Base-by-base conservation (phyloP, 1,140 invertebrate species). In the Plodia interpunctella region DNA sequence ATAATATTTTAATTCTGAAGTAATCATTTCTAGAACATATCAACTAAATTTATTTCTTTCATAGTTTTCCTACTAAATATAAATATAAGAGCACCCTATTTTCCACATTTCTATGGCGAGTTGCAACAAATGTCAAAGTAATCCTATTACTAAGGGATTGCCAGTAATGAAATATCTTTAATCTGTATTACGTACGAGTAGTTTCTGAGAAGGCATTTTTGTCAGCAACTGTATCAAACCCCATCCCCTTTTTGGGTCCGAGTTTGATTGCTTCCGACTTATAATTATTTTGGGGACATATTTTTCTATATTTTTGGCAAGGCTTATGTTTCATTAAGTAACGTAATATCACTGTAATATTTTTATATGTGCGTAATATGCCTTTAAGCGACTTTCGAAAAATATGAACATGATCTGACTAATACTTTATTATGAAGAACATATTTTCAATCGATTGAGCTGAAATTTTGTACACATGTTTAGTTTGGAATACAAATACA, bases 131-230 rank as follows among this genome's bases (percentile, higher is more conserved):
- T 87, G 84, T 87, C 82, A 85, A 74, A 62, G 52, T 83, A 85
- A 87, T 80, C 84, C 82, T 85, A 85, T 85, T 87, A 87, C 72
- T 60, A 68, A 62, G 53, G 84, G 84, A 85, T 87, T 87, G 85
- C 73, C 63, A 54, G 83, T 87, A 87, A 87, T 87, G 84, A 84
- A 87, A 87, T 87, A 87, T 83, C 76, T 85, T 85, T 87, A 87
- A 85, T 87, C 82, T 87, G 76, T 83, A 83, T 85, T 80, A 44
- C 10, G 38, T 80, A 44, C 10, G 38, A 44, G 13, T 44, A 84
- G 75, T 76, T 70, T 66, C 70, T 70, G 63, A 58, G 68, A 60
- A 64, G 57, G 65, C 72, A 76, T 79, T 68, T 59, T 63, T 76
- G 68, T 74, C 50, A 70, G 70, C 70, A 65, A 61, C 65, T 67